Conservation (phyloP, 1,140 invertebrate species). For the Neuroterus valhalla region DNA sequence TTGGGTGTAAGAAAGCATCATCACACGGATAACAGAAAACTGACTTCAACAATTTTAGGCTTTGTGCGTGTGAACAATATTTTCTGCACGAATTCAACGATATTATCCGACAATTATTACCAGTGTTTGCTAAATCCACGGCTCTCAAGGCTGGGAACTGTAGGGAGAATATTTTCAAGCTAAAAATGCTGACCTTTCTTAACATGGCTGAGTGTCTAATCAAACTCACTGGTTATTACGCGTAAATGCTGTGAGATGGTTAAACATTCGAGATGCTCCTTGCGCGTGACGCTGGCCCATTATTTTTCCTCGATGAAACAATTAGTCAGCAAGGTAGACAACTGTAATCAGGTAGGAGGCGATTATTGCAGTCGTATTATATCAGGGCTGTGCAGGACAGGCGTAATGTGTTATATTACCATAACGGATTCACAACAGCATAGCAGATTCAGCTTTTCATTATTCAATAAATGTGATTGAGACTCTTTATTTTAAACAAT, state of each 20-base stretch:
- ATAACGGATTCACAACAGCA: background rate
- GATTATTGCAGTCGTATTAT: slow-evolving; percentile 54
- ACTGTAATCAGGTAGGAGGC: slow-evolving; percentile 57
- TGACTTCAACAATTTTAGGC: no score
- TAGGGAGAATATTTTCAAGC: background rate
- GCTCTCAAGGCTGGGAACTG: background rate
- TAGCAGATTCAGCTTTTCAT: background rate
- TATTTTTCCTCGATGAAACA: slow-evolving; percentile 61
- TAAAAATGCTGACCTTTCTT: slow-evolving; percentile 5
- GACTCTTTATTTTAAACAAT: no score
- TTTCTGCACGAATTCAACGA: background rate
- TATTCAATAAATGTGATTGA: no score
- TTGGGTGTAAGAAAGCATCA: no score
- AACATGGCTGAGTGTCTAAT: background rate
- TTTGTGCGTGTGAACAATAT: background rate
- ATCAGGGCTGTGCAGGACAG: slow-evolving; percentile 42
- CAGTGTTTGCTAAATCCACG: background rate
- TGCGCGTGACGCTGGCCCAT: slow-evolving; percentile 58
- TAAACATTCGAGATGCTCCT: slow-evolving; percentile 6
- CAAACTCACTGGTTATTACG: background rate
- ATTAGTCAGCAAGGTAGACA: slow-evolving; percentile 51
- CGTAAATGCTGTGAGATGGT: background rate
- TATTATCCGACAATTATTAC: background rate
- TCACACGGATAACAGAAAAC: no score
- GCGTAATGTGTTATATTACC: slow-evolving; percentile 52